These are phyloP conservation scores for Petaurus breviceps DNA, from an alignment of 2,113 vertebrate genomes.

Conservation along the genomic window DNA sequence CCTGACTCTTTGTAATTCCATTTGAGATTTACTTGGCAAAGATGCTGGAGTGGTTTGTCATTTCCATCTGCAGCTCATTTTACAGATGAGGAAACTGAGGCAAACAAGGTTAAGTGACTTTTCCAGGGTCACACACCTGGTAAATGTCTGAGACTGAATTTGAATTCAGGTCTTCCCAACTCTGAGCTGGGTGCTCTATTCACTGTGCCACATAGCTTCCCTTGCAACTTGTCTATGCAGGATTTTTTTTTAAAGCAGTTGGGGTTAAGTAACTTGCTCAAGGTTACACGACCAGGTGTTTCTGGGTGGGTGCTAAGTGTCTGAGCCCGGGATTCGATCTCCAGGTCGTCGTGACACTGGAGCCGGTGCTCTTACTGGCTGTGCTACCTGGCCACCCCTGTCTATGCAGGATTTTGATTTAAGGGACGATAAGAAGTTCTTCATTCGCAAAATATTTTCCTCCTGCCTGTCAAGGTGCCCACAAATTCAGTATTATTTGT, in stretches of 20 bases:
- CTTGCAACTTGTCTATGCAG: background rate
- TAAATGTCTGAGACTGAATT: background rate
- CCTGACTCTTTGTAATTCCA: background rate
- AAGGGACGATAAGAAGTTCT: background rate
- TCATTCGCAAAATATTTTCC: background rate
- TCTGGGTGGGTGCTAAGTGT: no score
- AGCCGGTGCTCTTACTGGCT: no score
- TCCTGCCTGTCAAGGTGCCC: background rate
- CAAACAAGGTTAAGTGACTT: background rate
- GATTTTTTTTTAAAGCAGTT: no score
- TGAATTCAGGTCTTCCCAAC: background rate
- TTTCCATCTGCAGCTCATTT: background rate
- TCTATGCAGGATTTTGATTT: background rate
- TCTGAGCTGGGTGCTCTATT: background rate
- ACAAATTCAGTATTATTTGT: background rate
- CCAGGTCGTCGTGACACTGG: no score
- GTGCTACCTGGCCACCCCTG: no score
- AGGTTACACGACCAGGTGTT: no score
- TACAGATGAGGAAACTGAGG: background rate
- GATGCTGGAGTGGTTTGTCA: background rate
- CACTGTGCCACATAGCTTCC: background rate
- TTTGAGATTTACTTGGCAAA: background rate
- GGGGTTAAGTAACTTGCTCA: no score
- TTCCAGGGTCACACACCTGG: background rate
- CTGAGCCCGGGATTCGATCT: no score